Percentiles rank a stretch among this genome's conserved stretches.
These are phyloP conservation scores for Stenotaenia linearis DNA, from an alignment of 2,888 invertebrate genomes.

Conservation along the genomic window DNA sequence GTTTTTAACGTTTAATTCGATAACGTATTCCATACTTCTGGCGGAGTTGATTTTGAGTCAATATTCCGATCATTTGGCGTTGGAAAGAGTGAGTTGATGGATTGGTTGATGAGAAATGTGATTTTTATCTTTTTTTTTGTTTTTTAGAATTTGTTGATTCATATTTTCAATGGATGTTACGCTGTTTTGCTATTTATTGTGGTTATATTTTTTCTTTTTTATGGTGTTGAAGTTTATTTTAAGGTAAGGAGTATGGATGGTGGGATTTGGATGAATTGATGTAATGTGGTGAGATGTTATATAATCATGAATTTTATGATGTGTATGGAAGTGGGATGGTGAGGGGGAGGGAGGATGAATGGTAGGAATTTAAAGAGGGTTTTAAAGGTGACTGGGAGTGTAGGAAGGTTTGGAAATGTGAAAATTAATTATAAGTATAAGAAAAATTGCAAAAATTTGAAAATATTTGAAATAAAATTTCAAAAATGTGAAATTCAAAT, in stretches of 20 bases:
- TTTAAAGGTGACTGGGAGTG: too few relatives aligned
- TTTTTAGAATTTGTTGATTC: constrained; percentile 47
- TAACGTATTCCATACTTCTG: constrained; percentile 76
- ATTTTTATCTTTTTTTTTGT: not conserved
- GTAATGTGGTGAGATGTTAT: too few relatives aligned
- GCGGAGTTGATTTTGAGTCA: constrained; percentile 61
- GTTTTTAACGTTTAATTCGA: constrained; percentile 80
- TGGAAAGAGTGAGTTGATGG: constrained; percentile 56
- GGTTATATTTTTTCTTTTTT: constrained; percentile 85
- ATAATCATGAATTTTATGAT: too few relatives aligned
- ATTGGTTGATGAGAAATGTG: not conserved
- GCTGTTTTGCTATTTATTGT: constrained; percentile 84
- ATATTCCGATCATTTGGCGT: constrained; percentile 53
- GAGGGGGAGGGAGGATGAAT: too few relatives aligned
- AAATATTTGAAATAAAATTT: too few relatives aligned
- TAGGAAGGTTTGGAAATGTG: too few relatives aligned
- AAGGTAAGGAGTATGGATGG: constrained; percentile 65
- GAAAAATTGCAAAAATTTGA: too few relatives aligned
- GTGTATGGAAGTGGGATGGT: too few relatives aligned
- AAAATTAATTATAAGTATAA: too few relatives aligned
- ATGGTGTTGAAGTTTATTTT: constrained; percentile 89
- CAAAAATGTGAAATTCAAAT: too few relatives aligned
- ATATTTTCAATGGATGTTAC: constrained; percentile 86
- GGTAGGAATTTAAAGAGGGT: too few relatives aligned
- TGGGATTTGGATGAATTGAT: too few relatives aligned